Evolutionary conservation across 2,888 invertebrate species (phyloP), one percentile per base, ranked within the genome.

Genomic region (Andricus curvator): DNA sequence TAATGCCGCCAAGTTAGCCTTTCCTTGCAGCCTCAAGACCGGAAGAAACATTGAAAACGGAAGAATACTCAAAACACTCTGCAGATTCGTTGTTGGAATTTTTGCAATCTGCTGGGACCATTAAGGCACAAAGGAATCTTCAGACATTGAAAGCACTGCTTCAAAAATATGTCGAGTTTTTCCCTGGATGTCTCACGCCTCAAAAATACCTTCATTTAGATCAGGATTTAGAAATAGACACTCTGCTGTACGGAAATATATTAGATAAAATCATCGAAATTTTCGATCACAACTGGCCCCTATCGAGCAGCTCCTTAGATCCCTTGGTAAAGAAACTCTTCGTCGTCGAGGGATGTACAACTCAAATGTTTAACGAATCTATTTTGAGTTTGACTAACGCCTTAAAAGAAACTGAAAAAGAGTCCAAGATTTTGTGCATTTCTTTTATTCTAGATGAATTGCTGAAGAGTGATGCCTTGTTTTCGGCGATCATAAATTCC

Each of bases 121-220:
- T 94, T 66, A 93, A 92, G 81, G 90, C 92, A 1, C 92, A 93
- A 64, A 87, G 79, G 15, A 93, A 93, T 70, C 86, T 93, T 33
- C 84, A 86, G 5, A 87, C 81, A 1, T 81, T 94, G 5, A 86
- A 86, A 83, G 84, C 77, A 1, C 78, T 83, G 33, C 84, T 92
- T 25, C 67, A 81, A 22, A 82, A 88, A 76, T 92, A 91, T 78
- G 70, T 82, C 11, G 82, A 82, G 60, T 86, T 86, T 51, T 91
- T 95, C 1, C 95, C 95, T 0, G 95, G 95, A 13, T 94, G 95
- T 0, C 88, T 95, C 48, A 97, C 96, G 0, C 94, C 95, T 25
- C 96, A 96, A 89, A 96, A 95, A 89, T 91, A 96, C n/a, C 89
- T 93, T 17, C 93, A 93, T 60, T 84, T 94, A 2, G 96, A 97